Evolutionary conservation across 2,113 vertebrate species (phyloP), one percentile per base, ranked within the genome.

Genomic region (Gulo gulo): DNA sequence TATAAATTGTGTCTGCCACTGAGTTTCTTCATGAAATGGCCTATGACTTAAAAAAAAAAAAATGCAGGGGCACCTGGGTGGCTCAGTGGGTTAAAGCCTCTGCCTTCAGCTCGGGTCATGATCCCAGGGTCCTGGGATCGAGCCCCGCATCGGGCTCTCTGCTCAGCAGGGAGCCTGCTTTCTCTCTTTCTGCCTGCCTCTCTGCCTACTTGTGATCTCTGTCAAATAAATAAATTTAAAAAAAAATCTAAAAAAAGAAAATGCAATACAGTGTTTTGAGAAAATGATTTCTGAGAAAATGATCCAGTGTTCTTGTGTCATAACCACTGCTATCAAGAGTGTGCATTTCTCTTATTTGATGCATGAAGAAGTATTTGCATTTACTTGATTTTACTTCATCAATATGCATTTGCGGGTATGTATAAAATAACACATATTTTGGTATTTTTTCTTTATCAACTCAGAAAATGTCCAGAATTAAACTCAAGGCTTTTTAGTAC

Each of bases 301-400:
- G 9, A 90, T 55, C 57, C 96, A 59, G 85, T 69, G 6, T 74
- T 21, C 79, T 10, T 29, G 20, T 59, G 10, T 74, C 47, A 85
- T 45, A 91, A 74, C 3, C 12, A 84, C 9, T 74, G 8, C 21
- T 59, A 55, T 29, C 39, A 94, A 84, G 5, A 59, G 0, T 29
- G 15, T 13, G 5, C 7, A 74, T 57, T 74, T 76, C n/a, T 96
- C n/a, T 52, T 81, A 96, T 95, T 94, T 65, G 65, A 61, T 97
- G 18, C n/a, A 34, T 26, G 91, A 63, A 82, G 15, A 94, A 96
- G 76, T 11, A 50, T 81, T 83, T 61, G 1, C 6, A 55, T 95
- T 97, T 90, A 94, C 52, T 8, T 96, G 3, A 29, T 91, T 96
- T 97, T 42, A 97, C 79, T 86, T 94, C 79, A 94, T 65, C 45